phyloP scores from a whole-genome alignment of 1,140 invertebrate species.

The Pseudobourletiella spinata region DNA sequence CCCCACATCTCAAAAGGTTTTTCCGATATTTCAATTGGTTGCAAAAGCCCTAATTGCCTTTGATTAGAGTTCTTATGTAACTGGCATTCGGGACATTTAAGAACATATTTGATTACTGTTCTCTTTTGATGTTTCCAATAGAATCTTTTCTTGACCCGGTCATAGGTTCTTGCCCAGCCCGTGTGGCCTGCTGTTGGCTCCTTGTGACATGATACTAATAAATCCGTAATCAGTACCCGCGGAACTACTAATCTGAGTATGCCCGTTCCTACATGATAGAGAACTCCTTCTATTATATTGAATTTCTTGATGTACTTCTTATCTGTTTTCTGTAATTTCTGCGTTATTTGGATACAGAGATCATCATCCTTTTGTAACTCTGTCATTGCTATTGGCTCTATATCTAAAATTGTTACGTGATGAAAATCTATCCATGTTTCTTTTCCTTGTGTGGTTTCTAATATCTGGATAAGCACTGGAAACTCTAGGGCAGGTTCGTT shows the following conservation, averaged over 20 bases:
- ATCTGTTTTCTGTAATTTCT: not conserved
- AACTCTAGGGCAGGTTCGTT: not conserved
- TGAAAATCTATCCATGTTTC: not conserved
- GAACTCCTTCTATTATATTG: not conserved
- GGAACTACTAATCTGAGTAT: constrained; percentile 1
- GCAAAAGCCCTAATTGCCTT: not conserved
- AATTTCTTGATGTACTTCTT: not conserved
- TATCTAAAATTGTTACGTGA: not conserved
- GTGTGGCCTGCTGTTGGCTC: not conserved
- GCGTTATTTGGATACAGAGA: not conserved
- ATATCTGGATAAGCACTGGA: no score
- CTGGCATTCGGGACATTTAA: not conserved
- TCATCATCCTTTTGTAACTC: not conserved
- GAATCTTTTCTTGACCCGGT: not conserved
- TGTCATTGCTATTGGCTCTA: not conserved
- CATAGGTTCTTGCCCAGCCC: not conserved
- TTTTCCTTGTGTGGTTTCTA: no score
- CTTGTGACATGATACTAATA: not conserved
- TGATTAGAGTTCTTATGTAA: not conserved
- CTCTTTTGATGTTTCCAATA: constrained; percentile 2
- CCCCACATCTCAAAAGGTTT: not conserved
- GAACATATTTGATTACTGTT: not conserved
- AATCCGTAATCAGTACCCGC: not conserved
- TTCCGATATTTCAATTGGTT: not conserved
- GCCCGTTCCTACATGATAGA: not conserved